Evolutionary conservation across 2,888 invertebrate species (phyloP).

Genomic region (Parnassius smintheus): DNA sequence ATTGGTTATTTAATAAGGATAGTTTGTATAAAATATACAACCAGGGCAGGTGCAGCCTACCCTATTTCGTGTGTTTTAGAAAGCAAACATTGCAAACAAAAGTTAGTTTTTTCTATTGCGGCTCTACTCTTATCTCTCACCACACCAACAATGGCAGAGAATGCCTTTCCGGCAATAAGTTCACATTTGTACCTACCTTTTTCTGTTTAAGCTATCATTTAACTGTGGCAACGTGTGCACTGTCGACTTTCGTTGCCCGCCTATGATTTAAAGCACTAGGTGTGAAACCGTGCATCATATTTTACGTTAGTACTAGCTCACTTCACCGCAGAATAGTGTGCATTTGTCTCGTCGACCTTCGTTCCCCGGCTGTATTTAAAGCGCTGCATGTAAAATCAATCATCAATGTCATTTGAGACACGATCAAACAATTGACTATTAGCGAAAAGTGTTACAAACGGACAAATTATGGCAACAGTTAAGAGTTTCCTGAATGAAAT

Average conservation of each 20-base stretch:
- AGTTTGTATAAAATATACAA: too few species aligned
- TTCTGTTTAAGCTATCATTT: too few species aligned
- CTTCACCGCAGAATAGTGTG: conserved; percentile 12
- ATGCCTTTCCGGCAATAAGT: too few species aligned
- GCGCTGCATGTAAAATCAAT: conserved; percentile 1
- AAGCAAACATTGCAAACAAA: too few species aligned
- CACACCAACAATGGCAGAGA: too few species aligned
- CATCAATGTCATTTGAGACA: conserved; percentile 16
- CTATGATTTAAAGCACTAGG: conserved; percentile 18
- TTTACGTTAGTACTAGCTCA: conserved; percentile 12
- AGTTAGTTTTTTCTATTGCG: too few species aligned
- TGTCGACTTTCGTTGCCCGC: conserved; percentile 18
- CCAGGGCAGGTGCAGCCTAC: too few species aligned
- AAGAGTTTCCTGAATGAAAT: conserved; percentile 53
- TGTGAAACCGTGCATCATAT: not conserved
- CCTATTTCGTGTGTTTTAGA: too few species aligned
- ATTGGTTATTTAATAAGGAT: too few species aligned
- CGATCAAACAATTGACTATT: conserved; percentile 10
- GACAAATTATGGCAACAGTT: conserved; percentile 8
- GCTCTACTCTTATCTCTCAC: too few species aligned
- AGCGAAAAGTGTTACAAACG: not conserved
- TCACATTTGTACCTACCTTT: too few species aligned
- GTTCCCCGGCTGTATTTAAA: conserved; percentile 15
- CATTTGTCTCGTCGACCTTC: conserved; percentile 23
- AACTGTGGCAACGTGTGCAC: conserved; percentile 10